These are phyloP conservation scores for Gnathonemus longibarbis DNA, from an alignment of 2,113 vertebrate genomes.

Conservation along the genomic window DNA sequence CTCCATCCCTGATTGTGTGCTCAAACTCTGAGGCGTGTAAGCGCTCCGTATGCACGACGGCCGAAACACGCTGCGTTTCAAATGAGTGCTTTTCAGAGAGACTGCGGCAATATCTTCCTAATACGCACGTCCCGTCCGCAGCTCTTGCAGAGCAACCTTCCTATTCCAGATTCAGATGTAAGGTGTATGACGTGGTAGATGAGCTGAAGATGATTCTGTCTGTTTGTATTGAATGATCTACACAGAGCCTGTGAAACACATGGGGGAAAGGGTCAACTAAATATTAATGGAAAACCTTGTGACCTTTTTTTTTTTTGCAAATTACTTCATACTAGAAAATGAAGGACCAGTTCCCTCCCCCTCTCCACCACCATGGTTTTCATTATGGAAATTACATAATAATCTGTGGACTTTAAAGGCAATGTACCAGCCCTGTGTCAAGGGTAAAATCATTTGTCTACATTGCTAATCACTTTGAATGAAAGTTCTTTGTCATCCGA, in stretches of 20 bases:
- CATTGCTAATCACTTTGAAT: conserved; percentile 5
- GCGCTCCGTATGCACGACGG: conserved; percentile 65
- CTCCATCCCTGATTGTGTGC: conserved; percentile 57
- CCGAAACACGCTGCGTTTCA: conserved; percentile 76
- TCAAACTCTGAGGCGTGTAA: conserved; percentile 69
- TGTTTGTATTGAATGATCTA: background rate
- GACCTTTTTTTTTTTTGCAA: background rate
- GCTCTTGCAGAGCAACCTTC: conserved; percentile 40
- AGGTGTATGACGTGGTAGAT: background rate
- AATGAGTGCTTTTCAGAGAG: conserved; percentile 40
- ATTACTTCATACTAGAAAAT: conserved; percentile 7
- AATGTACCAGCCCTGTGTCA: conserved; percentile 1
- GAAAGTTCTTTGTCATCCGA: background rate
- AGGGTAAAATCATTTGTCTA: conserved; percentile 9
- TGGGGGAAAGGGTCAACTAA: conserved; percentile 1
- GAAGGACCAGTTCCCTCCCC: background rate
- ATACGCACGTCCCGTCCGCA: conserved; percentile 65
- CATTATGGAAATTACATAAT: conserved; percentile 18
- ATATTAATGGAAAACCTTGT: conserved; percentile 10
- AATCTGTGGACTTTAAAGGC: conserved; percentile 16
- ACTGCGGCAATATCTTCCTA: conserved; percentile 59
- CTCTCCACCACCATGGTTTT: background rate
- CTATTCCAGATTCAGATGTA: background rate
- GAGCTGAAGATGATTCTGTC: background rate
- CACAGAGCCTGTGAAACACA: background rate